Base-by-base conservation (phyloP, 2,113 vertebrate species). In the Crotophaga sulcirostris region DNA sequence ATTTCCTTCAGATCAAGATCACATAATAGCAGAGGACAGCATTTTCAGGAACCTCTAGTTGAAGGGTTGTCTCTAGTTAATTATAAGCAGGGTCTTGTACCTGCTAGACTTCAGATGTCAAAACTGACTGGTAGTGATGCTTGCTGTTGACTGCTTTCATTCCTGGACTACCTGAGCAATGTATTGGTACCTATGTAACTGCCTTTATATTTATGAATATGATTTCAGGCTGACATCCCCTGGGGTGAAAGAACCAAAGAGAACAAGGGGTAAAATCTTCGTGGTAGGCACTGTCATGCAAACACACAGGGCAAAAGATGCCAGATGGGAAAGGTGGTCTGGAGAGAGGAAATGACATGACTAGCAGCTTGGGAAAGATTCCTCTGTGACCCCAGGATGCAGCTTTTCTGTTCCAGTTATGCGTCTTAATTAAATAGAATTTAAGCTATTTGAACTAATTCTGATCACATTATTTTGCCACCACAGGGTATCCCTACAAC, bases 401-500 rank as follows among this genome's bases (percentile, higher is more conserved):
- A 60, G 78, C 38, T 75, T 89, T 87, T 75, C 67, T 77, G 42
- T 67, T 62, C 31, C 42, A 55, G 10, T 62, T 70, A 20, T 36
- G 36, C 58, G 38, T 56, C 21, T 59, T 64, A 33, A 64, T 63
- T 34, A 77, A 77, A 44, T 62, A 16, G 56, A 42, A 67, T 67
- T 45, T 34, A 44, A 51, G 42, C 9, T 40, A 10, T 59, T 83
- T 52, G 56, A 67, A 73, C 24, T 8, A 34, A 60, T 91, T 87
- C n/a, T 82, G 70, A 45, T 36, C 0, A 0, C 28, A 2, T 47
- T 83, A 20, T 60, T 93, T 49, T 93, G 73, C n/a, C 54, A 90
- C 96, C 96, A 94, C 88, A 90, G 88, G 96, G 85, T 96, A 93
- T 94, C 94, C 96, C 96, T 90, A 56, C 83, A 75, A 81, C 69